A percentile compares a stretch with the other conserved stretches of the same genome.
Evolutionary conservation across 1,140 invertebrate genomes (phyloP).

Genomic region (Anagrus nilaparvatae): DNA sequence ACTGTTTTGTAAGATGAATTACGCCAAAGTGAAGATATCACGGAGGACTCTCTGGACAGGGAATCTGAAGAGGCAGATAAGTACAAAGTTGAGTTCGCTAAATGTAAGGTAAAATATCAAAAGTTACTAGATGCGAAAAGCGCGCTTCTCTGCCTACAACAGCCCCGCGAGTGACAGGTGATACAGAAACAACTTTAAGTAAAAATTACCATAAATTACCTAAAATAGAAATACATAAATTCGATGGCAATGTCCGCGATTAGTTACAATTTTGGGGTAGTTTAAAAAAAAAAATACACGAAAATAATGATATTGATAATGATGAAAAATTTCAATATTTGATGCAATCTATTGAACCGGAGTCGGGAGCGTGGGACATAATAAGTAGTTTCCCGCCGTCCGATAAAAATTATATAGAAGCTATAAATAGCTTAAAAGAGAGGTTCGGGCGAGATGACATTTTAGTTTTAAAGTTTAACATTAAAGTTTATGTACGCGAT

Average conservation of each 20-base stretch:
- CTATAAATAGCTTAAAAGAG: slow-evolving; percentile 12
- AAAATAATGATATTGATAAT: slow-evolving; percentile 20
- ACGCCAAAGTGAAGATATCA: too few relatives aligned
- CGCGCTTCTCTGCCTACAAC: too few relatives aligned
- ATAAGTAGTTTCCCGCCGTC: slow-evolving; percentile 6
- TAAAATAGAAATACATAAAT: slow-evolving; percentile 26
- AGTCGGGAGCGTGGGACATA: slow-evolving; percentile 15
- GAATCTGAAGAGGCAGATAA: too few relatives aligned
- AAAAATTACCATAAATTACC: too few relatives aligned
- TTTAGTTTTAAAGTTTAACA: too few relatives aligned
- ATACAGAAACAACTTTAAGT: too few relatives aligned
- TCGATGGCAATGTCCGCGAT: slow-evolving; percentile 26
- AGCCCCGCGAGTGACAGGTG: too few relatives aligned
- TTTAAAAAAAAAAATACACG: slow-evolving; percentile 30
- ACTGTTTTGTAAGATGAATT: too few relatives aligned
- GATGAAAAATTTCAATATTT: slow-evolving; percentile 28
- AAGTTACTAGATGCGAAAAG: too few relatives aligned
- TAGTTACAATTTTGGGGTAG: slow-evolving; percentile 32
- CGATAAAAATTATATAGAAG: slow-evolving; percentile 14
- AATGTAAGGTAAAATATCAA: too few relatives aligned
- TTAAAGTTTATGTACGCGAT: slow-evolving; percentile 24
- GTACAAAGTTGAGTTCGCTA: too few relatives aligned
- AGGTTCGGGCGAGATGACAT: slow-evolving; percentile 20
- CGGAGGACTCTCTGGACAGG: too few relatives aligned
- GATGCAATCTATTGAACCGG: slow-evolving; percentile 11